A percentile compares a stretch with the other conserved stretches of the same genome.
Evolutionary conservation across 2,113 vertebrate genomes (phyloP).

Genomic region (Ramphastos sulfuratus): DNA sequence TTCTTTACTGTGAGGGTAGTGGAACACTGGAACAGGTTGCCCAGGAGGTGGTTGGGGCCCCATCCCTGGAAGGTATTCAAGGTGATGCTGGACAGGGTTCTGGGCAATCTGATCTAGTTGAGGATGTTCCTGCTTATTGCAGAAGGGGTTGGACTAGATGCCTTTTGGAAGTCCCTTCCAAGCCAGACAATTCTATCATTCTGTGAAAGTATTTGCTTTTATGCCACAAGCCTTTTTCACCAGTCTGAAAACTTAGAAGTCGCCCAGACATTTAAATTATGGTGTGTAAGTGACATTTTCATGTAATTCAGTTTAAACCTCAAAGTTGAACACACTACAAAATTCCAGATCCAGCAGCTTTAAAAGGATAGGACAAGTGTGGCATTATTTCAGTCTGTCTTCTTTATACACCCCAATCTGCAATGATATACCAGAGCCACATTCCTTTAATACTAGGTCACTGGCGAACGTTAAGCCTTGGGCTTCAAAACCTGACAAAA

Average conservation of each 20-base stretch:
- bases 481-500: constrained; percentile 56
- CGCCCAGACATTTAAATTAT: background rate
- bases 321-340: background rate
- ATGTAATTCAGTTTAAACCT: constrained; percentile 1
- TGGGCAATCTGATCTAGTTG: too few species aligned
- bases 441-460: constrained; percentile 62
- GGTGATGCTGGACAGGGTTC: too few species aligned
- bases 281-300: background rate
- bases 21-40: too few species aligned
- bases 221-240: background rate
- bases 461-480: constrained; percentile 51
- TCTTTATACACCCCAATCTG: constrained; percentile 2
- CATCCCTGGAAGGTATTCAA: too few species aligned
- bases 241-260: background rate
- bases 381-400: constrained; percentile 17
- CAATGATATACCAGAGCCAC: background rate
- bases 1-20: too few species aligned
- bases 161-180: too few species aligned
- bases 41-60: too few species aligned
- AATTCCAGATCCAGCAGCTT: background rate
- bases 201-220: background rate
- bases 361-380: constrained; percentile 25
- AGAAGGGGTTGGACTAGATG: too few species aligned
- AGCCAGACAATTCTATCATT: too few species aligned
- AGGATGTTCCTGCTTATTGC: too few species aligned